Percentiles rank a stretch among this genome's conserved stretches.
Conservation (phyloP, 2,888 invertebrate species). For the Drosophila mayaguana region DNA sequence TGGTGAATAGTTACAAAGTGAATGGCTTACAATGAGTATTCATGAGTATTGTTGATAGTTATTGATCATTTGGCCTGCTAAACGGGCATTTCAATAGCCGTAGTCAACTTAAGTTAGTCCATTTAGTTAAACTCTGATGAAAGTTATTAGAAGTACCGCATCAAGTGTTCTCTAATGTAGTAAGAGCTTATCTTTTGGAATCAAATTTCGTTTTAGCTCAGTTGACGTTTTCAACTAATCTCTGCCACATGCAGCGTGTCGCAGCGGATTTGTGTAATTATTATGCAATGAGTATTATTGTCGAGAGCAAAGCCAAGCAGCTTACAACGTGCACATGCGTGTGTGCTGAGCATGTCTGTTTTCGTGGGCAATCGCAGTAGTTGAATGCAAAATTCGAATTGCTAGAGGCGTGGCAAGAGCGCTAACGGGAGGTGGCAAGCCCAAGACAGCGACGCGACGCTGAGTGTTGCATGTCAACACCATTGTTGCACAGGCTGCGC, state of each 20-base stretch:
- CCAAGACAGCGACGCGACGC: constrained; percentile 12
- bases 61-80: neutral
- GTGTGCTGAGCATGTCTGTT: constrained; percentile 7
- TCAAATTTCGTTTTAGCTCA: neutral
- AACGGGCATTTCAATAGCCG: neutral
- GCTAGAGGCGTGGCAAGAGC: constrained; percentile 40
- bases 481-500: constrained; percentile 56
- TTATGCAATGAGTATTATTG: constrained; percentile 74
- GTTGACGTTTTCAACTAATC: neutral
- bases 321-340: constrained; percentile 15
- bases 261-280: constrained; percentile 39
- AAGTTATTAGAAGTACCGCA: neutral
- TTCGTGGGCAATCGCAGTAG: constrained; percentile 41
- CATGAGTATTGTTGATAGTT: neutral
- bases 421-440: neutral
- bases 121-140: too few relatives aligned
- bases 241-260: constrained; percentile 14
- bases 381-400: constrained; percentile 60
- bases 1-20: too few relatives aligned
- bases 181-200: neutral
- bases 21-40: neutral
- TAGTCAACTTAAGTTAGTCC: neutral
- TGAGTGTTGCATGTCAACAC: constrained; percentile 62
- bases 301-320: constrained; percentile 40
- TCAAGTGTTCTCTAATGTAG: neutral